Evolutionary conservation across 2,888 invertebrate species (phyloP), one percentile per base, ranked within the genome.

Genomic region (Unio delphinus): DNA sequence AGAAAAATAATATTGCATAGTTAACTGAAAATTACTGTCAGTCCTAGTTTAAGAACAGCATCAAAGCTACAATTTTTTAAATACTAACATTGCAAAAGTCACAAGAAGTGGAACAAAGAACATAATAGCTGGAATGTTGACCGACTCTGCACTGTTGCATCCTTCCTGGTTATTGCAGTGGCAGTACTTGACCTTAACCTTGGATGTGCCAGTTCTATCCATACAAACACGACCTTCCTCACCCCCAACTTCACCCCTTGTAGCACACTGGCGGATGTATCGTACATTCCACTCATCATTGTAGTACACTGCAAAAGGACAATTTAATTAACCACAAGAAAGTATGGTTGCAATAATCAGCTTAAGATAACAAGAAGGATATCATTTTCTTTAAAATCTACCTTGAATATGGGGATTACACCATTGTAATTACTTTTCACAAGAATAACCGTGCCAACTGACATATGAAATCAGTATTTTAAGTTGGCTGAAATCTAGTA

Each of bases 141-240:
- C 69, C 26, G 69, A 69, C 23, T 59, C 67, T 55, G 77, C 77
- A 15, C 74, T 74, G 60, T 90, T 90, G 73, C 90, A 90, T 34
- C 90, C 90, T 75, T 90, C 89, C 77, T 90, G 89, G 81, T 89
- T 89, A 74, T 89, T 82, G 78, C 90, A 90, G 73, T 90, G 89
- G 70, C 90, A 90, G 75, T 89, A 88, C 61, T 88, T 82, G 72
- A 90, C 83, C 70, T 88, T 87, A 11, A 90, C 87, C 23, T 86
- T 76, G 79, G 85, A 88, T 23, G 88, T 88, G 18, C 90, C 90
- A 34, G 84, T 82, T 56, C 88, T 79, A 67, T 90, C 90, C 69
- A 84, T 80, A 73, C 90, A 90, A 74, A 84, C 81, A 15, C 89
- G 82, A 5, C 90, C 90, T 58, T 89, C 87, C 23, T 84, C 83